Evolutionary conservation across 2,797 vertebrate species (phyloP), one percentile per base, ranked within the genome.

Genomic region (Sebastolobus altivelis): DNA sequence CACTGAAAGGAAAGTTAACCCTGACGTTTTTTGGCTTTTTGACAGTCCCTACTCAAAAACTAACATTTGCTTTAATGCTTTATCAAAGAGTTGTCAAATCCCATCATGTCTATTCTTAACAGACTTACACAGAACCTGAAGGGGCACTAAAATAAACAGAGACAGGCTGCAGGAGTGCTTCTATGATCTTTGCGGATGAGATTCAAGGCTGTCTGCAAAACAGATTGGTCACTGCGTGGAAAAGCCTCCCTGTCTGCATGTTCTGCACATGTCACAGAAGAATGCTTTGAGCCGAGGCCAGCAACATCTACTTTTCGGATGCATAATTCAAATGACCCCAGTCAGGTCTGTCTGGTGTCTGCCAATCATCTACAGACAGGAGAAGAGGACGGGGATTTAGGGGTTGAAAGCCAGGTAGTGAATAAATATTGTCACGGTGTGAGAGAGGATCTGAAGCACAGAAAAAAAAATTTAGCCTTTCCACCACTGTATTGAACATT

Each of bases 281-380:
- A 93, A 94, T 91, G 92, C 90, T 93, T 93, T 94, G 92, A 94
- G 87, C 69, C 7, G 5, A 79, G 38, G 87, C 90, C 90, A 88
- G 63, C 55, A 84, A 67, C 81, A 88, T 92, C 79, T 54, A 80
- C 38, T 87, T 85, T 88, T 82, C 43, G 25, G 77, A 89, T 81
- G 82, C 85, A 81, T 85, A 81, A 89, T 88, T 92, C 81, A 85
- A 87, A 80, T 71, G 61, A 67, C 49, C 66, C 58, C 59, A 25
- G 72, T 85, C 65, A 31, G 72, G 38, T 61, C 70, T 40, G 46
- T 70, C 78, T 33, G 8, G 43, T 20, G 43, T 49, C 18, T 0
- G 71, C 70, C 75, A 82, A 72, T 83, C 83, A 87, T 75, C 40
- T 63, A n/a, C 67, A 62, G 82, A 70, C 61, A 77, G 22, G 4